Evolutionary conservation across 2,888 invertebrate genomes (phyloP).

Genomic region (Drosophila bunnanda): DNA sequence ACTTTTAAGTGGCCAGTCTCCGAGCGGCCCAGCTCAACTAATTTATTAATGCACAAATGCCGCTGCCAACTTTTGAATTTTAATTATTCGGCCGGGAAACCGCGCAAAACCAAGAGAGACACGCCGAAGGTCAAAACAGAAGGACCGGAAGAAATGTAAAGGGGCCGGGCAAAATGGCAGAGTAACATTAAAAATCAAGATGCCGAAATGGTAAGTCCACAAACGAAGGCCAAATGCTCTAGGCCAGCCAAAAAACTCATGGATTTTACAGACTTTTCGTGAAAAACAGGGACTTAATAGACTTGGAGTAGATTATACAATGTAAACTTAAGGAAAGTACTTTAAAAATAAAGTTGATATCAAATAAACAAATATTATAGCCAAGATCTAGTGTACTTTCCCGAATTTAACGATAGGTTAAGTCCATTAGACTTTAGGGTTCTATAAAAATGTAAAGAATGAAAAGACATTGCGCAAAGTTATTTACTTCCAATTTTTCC

Average conservation of each 20-base stretch:
- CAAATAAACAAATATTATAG: neutral
- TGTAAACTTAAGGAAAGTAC: neutral
- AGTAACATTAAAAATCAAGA: slow-evolving; percentile 14
- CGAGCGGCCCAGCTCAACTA: slow-evolving; percentile 41
- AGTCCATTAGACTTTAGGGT: slow-evolving; percentile 17
- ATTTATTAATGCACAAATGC: slow-evolving; percentile 56
- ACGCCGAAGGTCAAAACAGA: slow-evolving; percentile 25
- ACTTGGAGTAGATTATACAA: no score
- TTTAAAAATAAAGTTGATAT: neutral
- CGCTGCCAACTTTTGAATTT: slow-evolving; percentile 53
- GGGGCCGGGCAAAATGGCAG: neutral
- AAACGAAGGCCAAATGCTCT: slow-evolving; percentile 1
- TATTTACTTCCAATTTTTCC: slow-evolving; percentile 14
- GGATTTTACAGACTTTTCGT: neutral
- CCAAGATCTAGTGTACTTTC: neutral
- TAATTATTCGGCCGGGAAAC: slow-evolving; percentile 41
- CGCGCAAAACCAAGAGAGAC: slow-evolving; percentile 32
- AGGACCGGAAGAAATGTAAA: slow-evolving; percentile 21
- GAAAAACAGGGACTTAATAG: neutral
- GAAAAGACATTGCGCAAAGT: neutral
- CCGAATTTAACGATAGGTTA: neutral
- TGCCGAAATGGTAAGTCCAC: neutral
- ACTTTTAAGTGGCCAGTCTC: slow-evolving; percentile 50
- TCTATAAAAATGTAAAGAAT: slow-evolving; percentile 26
- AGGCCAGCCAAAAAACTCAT: no score